Conservation (phyloP, 1,140 invertebrate genomes). For the Heliconius nattereri region DNA sequence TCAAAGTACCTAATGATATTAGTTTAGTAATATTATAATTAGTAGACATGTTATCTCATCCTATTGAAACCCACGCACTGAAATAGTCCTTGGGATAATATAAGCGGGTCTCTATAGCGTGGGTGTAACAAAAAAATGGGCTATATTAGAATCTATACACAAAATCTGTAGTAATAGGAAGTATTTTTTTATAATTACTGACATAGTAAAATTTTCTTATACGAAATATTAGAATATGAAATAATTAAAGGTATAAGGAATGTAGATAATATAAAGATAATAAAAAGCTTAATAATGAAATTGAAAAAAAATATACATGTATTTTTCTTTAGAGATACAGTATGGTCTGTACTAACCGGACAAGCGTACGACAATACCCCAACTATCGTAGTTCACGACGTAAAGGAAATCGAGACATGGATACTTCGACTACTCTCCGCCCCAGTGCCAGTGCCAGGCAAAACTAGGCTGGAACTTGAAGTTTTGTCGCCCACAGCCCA, state of each 20-base stretch:
- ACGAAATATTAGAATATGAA: too few relatives aligned
- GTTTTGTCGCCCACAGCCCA: slow-evolving; percentile 94
- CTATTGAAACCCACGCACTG: slow-evolving; percentile 22
- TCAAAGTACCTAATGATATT: background rate
- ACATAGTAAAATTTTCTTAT: too few relatives aligned
- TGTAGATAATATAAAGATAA: background rate
- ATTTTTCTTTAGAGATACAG: slow-evolving; percentile 87
- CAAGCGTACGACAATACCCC: slow-evolving; percentile 89
- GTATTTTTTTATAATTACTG: too few relatives aligned
- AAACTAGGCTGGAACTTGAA: slow-evolving; percentile 97
- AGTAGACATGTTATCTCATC: slow-evolving; percentile 20
- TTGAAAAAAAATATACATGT: background rate
- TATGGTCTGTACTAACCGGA: slow-evolving; percentile 94
- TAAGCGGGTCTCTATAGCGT: background rate
- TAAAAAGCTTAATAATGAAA: background rate
- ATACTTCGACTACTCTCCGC: slow-evolving; percentile 96
- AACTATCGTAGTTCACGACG: slow-evolving; percentile 95
- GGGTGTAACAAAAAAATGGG: background rate
- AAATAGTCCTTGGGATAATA: slow-evolving; percentile 13
- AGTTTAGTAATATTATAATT: slow-evolving; percentile 2
- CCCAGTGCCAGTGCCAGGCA: slow-evolving; percentile 98
- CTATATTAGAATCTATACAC: background rate
- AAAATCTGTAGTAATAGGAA: too few relatives aligned
- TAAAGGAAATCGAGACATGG: slow-evolving; percentile 99
- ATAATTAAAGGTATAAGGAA: too few relatives aligned